Evolutionary conservation across 2,797 vertebrate genomes (phyloP), one percentile per base, ranked within the genome.

Genomic region (Malacoctenus gilli): DNA sequence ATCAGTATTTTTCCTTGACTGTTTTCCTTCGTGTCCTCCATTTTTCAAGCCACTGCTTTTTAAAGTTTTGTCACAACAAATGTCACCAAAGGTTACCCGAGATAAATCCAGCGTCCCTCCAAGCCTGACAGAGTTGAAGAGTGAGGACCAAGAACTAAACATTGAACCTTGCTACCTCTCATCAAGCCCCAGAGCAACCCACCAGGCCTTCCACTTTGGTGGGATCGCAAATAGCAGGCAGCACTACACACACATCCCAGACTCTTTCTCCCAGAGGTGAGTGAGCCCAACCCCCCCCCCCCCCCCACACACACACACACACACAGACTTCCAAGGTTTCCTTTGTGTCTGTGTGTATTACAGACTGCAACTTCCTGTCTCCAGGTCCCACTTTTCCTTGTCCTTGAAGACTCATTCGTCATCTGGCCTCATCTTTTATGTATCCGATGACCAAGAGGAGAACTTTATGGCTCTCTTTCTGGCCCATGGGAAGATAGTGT

Each of bases 401-500:
- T 95, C 90, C 51, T 71, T 99, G 80, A 96, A 93, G 90, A 97
- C 95, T 15, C 86, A 91, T 3, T 95, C 95, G 13, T 89, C 93
- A 37, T 93, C 92, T 18, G 96, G 96, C 71, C 93, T 96, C 87
- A 92, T 99, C 76, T 93, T 96, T 80, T 97, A 98, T 21, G 10
- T 94, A 55, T 94, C 94, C 2, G 95, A 96, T 68, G 69, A 85
- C 62, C 82, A 90, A 42, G 96, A 96, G 62, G 87, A 89, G 56
- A 89, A 95, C 76, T 95, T 95, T 80, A 94, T 98, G 92, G 85
- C 93, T 6, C 90, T 98, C 1, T 95, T 95, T 4, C 75, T 98
- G 72, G 91, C 91, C 52, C 88, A 96, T 0, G 96, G 95, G 16
- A 93, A 92, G 39, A 90, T 99, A 8, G 52, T 95, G 34, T 96